A percentile compares a stretch with the other conserved stretches of the same genome.
phyloP scores from a whole-genome alignment of 2,888 invertebrate species.

The Flexamia atlantica region DNA sequence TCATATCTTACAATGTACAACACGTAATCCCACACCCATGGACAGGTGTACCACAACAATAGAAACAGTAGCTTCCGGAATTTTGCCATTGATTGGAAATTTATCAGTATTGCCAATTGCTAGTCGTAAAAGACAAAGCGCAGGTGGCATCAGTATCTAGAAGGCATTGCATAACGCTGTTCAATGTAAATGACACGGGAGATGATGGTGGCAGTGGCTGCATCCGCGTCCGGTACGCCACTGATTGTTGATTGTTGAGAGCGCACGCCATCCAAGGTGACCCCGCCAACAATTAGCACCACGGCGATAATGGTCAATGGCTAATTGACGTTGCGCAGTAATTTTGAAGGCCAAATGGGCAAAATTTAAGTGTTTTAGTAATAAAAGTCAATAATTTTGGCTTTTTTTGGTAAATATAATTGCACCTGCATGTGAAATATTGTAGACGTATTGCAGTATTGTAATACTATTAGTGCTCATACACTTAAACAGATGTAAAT shows the following conservation, averaged over 20 bases:
- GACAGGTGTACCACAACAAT: no score
- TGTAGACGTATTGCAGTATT: no score
- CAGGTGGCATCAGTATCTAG: neutral
- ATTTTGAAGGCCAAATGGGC: no score
- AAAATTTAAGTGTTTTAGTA: no score
- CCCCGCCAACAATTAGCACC: neutral
- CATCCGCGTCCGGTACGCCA: neutral
- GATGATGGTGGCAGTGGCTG: neutral
- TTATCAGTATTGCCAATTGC: neutral
- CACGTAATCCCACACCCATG: no score
- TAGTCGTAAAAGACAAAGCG: slow-evolving; percentile 7
- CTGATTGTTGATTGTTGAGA: neutral
- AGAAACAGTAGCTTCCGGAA: neutral
- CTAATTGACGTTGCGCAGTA: neutral
- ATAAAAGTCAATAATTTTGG: no score
- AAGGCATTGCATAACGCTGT: neutral
- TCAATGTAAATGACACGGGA: neutral
- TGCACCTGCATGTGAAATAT: no score
- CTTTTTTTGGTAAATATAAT: no score
- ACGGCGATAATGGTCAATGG: neutral
- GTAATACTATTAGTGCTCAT: no score
- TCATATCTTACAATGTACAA: neutral
- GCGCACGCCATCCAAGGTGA: slow-evolving; percentile 1
- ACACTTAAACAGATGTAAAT: no score
- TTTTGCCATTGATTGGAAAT: slow-evolving; percentile 3